Evolutionary conservation across 2,888 invertebrate species (phyloP).

Genomic region (Lissocephala sabroskyi): DNA sequence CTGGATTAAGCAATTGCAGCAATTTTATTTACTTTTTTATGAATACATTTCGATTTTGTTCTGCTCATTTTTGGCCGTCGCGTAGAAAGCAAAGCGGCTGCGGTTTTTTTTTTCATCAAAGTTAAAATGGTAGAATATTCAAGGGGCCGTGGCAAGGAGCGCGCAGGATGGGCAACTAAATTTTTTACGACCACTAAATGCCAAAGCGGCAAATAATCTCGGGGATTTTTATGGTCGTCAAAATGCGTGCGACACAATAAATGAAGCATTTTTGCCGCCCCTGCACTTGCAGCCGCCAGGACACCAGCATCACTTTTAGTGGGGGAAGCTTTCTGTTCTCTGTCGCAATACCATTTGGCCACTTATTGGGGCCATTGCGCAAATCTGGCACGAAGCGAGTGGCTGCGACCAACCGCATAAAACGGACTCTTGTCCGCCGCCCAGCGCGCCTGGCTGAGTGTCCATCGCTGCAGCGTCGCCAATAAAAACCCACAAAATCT

Average conservation of each 20-base stretch:
- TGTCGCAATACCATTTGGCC: constrained; percentile 5
- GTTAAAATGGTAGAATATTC: too few species aligned
- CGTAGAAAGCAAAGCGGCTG: too few species aligned
- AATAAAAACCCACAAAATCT: constrained; percentile 1
- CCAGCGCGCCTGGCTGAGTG: background rate
- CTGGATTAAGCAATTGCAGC: constrained; percentile 23
- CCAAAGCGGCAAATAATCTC: constrained; percentile 25
- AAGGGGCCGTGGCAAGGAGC: too few species aligned
- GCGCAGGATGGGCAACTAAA: constrained; percentile 5
- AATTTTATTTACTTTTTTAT: constrained; percentile 21
- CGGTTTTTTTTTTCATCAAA: too few species aligned
- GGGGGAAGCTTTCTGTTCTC: background rate
- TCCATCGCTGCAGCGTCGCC: constrained; percentile 8
- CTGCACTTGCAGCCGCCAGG: too few species aligned
- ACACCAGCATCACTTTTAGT: constrained; percentile 9
- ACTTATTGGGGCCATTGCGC: constrained; percentile 14
- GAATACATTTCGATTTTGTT: constrained; percentile 2
- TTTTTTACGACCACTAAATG: constrained; percentile 26
- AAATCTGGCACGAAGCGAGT: constrained; percentile 10
- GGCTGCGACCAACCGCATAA: too few species aligned
- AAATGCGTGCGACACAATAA: constrained; percentile 26
- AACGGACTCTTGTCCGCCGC: too few species aligned
- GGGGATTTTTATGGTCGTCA: constrained; percentile 21
- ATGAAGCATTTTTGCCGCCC: constrained; percentile 10
- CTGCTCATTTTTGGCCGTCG: too few species aligned